Percentiles rank a stretch among this genome's conserved stretches.
Evolutionary conservation across 2,797 vertebrate genomes (phyloP).

Genomic region (Sebastes nivosus): DNA sequence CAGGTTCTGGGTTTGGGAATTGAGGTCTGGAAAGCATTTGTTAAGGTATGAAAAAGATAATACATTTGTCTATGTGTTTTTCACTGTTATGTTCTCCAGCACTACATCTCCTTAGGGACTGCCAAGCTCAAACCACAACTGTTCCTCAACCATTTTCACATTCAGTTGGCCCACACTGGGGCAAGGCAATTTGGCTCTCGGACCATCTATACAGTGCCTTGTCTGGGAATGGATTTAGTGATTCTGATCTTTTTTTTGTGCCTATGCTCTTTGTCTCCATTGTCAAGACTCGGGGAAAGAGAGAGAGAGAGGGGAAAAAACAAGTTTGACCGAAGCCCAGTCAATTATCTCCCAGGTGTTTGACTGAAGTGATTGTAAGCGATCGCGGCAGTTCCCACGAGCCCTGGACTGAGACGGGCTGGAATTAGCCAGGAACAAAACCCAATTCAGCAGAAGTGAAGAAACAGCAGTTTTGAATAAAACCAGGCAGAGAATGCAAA

Average conservation of each 20-base stretch:
- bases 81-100: constrained; percentile 46
- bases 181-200: constrained; percentile 78
- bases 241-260: constrained; percentile 80
- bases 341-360: constrained; percentile 87
- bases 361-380: constrained; percentile 85
- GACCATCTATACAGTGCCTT: constrained; percentile 75
- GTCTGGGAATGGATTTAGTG: constrained; percentile 80
- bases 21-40: constrained; percentile 51
- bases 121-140: constrained; percentile 65
- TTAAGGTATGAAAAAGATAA: constrained; percentile 56
- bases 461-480: constrained; percentile 87
- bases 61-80: constrained; percentile 57
- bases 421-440: constrained; percentile 85
- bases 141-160: constrained; percentile 69
- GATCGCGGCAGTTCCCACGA: constrained; percentile 82
- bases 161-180: constrained; percentile 68
- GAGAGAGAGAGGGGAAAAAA: constrained; percentile 61
- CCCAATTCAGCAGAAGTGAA: constrained; percentile 86
- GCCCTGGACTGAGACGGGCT: constrained; percentile 77
- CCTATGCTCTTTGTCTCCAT: constrained; percentile 81
- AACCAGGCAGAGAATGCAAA: constrained; percentile 77
- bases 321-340: constrained; percentile 83
- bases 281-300: constrained; percentile 78
- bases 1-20: constrained; percentile 51
- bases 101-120: constrained; percentile 53